Evolutionary conservation across 2,888 invertebrate genomes (phyloP), one percentile per base, ranked within the genome.

Genomic region (Acanthosoma haemorrhoidale): DNA sequence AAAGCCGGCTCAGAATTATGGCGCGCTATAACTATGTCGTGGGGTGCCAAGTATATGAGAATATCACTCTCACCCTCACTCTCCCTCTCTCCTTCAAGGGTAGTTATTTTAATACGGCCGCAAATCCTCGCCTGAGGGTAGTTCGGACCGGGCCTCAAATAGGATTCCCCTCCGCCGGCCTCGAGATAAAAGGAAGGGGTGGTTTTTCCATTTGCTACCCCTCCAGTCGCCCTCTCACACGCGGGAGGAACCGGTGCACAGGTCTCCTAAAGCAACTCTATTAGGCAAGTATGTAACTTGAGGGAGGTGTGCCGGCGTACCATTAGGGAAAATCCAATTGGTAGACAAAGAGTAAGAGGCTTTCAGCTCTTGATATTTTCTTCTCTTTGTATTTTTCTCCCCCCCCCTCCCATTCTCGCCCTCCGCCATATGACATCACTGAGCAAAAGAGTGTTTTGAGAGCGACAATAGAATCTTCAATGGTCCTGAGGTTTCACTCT

Each of bases 41-140:
- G n/a, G n/a, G 29, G 51, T 51, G 51, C 51, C 51, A 51, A 51
- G 51, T 51, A 51, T 51, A 51, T n/a, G n/a, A n/a, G n/a, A n/a
- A n/a, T n/a, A n/a, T n/a, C n/a, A n/a, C n/a, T n/a, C n/a, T n/a
- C n/a, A n/a, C n/a, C n/a, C n/a, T n/a, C n/a, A n/a, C n/a, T n/a
- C n/a, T n/a, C n/a, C n/a, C n/a, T n/a, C n/a, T n/a, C n/a, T n/a
- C n/a, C n/a, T n/a, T n/a, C n/a, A n/a, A n/a, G n/a, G n/a, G n/a
- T n/a, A n/a, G n/a, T n/a, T n/a, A n/a, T n/a, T n/a, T n/a, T n/a
- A n/a, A n/a, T n/a, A n/a, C n/a, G n/a, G n/a, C n/a, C n/a, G n/a
- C n/a, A n/a, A n/a, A n/a, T n/a, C 36, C 11, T 36, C 36, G 11
- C 36, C 41, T 13, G n/a, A 4, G n/a, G 13, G n/a, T 13, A 16